Conservation (phyloP, 2,888 invertebrate genomes). For the Archips crataeganus region DNA sequence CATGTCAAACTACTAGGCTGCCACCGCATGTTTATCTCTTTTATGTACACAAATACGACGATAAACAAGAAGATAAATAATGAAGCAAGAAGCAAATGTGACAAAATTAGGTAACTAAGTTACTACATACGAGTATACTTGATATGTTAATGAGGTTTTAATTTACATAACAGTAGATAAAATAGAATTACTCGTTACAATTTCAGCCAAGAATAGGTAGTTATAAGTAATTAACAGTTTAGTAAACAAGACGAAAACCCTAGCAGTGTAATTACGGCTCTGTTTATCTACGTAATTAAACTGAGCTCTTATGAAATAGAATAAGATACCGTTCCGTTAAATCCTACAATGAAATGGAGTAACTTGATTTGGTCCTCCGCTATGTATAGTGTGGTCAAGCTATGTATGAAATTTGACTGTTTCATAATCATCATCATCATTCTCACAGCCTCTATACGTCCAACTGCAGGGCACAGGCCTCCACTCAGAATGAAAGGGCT, state of each 20-base stretch:
- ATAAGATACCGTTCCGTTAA: not conserved
- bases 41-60: too few species aligned
- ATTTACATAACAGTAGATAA: not conserved
- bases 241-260: conserved; percentile 18
- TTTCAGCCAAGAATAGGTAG: not conserved
- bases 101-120: too few species aligned
- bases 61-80: too few species aligned
- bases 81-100: not conserved
- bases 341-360: not conserved
- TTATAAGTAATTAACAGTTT: conserved; percentile 24
- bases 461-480: too few species aligned
- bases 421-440: too few species aligned
- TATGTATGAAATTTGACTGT: too few species aligned
- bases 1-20: too few species aligned
- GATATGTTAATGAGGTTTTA: not conserved
- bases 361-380: too few species aligned
- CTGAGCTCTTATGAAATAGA: not conserved
- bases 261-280: conserved; percentile 21
- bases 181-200: not conserved
- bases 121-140: not conserved
- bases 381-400: too few species aligned
- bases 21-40: too few species aligned
- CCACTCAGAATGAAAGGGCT: too few species aligned
- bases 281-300: conserved; percentile 32
- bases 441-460: too few species aligned